Base-by-base conservation (phyloP, 2,113 vertebrate species). In the Tragulus kanchil region DNA sequence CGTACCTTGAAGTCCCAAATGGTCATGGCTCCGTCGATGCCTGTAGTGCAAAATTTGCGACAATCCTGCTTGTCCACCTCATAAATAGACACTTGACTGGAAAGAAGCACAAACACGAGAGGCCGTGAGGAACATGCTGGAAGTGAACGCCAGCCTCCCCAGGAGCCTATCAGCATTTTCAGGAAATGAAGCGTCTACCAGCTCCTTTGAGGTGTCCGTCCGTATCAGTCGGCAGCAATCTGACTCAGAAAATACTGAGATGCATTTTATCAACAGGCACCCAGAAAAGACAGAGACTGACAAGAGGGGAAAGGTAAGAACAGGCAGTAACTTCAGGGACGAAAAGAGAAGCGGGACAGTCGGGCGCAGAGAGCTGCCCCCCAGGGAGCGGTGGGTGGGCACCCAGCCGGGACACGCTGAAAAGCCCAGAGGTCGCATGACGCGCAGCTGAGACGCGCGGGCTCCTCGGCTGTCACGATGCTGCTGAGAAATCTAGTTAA, bases 41-140 rank as follows among this genome's bases (percentile, higher is more conserved):
- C 99, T 7, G 99, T 99, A 98, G 99, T 99, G 99, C 99, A 99
- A 99, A 99, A 99, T 98, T 99, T 99, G 95, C 99, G 99, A 99
- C 99, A 99, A 88, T 99, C 99, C 98, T 99, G 99, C 98, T 99
- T 99, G 99, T 99, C 99, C 98, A 99, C 99, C 97, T 99, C 99
- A 98, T 99, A 99, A 98, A 99, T 99, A 98, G 99, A 99, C 99
- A 99, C 99, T 99, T 99, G 99, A 98, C 99, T 99, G 97, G 61
- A 97, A 97, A 85, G 97, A 77, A 85, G 69, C 93, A 90, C 95
- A 94, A 61, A 36, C 14, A 85, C 31, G 42, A 69, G 4, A 58
- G 26, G 67, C 5, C 6, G 5, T 71, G 48, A 83, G 21, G 67
- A 52, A 31, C 23, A 10, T 4, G 36, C 75, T 4, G 5, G 56